Percentiles rank a stretch among this genome's conserved stretches.
These are phyloP conservation scores for Pediacus dermestoides DNA, from an alignment of 2,888 invertebrate species.

Conservation along the genomic window DNA sequence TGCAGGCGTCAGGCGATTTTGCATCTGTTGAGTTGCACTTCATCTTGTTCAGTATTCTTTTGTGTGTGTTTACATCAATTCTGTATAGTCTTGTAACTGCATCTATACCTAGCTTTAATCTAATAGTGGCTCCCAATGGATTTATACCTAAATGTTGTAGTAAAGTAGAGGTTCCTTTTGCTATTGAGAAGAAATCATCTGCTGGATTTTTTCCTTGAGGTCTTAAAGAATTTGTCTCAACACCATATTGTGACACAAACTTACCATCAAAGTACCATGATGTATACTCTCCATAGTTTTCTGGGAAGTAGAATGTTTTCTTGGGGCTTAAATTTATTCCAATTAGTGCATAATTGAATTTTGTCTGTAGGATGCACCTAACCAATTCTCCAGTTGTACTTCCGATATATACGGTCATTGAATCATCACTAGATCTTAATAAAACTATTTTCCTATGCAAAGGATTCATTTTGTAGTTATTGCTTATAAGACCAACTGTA, in stretches of 20 bases:
- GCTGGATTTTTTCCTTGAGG: conserved; percentile 25
- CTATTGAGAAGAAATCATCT: conserved; percentile 22
- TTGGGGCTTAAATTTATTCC: conserved; percentile 23
- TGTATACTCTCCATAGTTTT: conserved; percentile 25
- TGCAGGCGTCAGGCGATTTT: too few relatives aligned
- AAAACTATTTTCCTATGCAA: conserved; percentile 14
- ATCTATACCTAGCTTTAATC: conserved; percentile 22
- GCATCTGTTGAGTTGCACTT: too few relatives aligned
- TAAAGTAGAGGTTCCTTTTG: conserved; percentile 20
- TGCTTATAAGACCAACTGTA: conserved; percentile 22
- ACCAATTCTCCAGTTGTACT: conserved; percentile 5
- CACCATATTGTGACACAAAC: conserved; percentile 27
- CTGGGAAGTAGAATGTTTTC: conserved; percentile 24
- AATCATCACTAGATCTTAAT: conserved; percentile 20
- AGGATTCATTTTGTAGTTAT: conserved; percentile 13
- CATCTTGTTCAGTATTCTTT: conserved; percentile 8
- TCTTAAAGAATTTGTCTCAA: conserved; percentile 22
- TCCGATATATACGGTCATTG: conserved; percentile 18
- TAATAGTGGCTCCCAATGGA: conserved; percentile 21
- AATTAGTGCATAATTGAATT: conserved; percentile 15
- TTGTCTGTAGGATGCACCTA: conserved; percentile 15
- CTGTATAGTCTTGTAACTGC: conserved; percentile 25
- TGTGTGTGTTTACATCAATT: too few relatives aligned
- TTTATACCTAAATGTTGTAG: conserved; percentile 21
- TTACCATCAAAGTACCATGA: conserved; percentile 28